Evolutionary conservation across 2,888 invertebrate genomes (phyloP).

Genomic region (Omphaloscelis lunosa): DNA sequence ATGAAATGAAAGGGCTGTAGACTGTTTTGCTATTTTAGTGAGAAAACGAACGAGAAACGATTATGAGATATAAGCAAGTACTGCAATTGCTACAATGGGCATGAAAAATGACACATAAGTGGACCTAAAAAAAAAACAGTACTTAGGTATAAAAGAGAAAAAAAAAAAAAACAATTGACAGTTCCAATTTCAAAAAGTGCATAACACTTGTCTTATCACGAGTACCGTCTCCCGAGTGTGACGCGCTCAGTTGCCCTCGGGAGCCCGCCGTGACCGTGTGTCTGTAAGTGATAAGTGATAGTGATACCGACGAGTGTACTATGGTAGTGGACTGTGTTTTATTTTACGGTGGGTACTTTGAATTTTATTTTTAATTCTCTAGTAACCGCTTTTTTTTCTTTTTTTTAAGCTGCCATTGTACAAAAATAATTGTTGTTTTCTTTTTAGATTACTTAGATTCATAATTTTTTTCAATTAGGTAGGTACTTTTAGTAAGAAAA

Average conservation of each 20-base stretch:
- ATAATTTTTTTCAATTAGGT: not conserved
- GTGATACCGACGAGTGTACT: slow-evolving; percentile 63
- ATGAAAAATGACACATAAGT: not conserved
- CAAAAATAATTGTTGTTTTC: not conserved
- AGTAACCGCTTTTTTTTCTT: not conserved
- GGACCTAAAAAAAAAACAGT: not conserved
- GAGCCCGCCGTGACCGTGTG: slow-evolving; percentile 77
- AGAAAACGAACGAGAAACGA: not conserved
- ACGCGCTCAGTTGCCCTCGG: slow-evolving; percentile 82
- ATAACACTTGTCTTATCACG: slow-evolving; percentile 48
- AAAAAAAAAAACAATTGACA: not conserved
- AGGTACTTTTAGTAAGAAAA: not conserved
- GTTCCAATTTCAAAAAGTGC: slow-evolving; percentile 43
- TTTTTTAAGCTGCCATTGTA: not conserved
- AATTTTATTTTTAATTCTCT: not conserved
- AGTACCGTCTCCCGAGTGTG: slow-evolving; percentile 70
- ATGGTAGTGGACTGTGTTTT: slow-evolving; percentile 62
- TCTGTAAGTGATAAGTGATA: slow-evolving; percentile 63
- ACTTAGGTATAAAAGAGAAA: not conserved
- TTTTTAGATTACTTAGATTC: no score
- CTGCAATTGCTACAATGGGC: not conserved
- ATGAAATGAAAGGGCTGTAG: not conserved
- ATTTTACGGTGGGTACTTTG: slow-evolving; percentile 49
- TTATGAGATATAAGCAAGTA: not conserved
- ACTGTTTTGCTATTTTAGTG: not conserved